Evolutionary conservation across 1,140 invertebrate genomes (phyloP), one percentile per base, ranked within the genome.

Genomic region (Zophobas atratus): DNA sequence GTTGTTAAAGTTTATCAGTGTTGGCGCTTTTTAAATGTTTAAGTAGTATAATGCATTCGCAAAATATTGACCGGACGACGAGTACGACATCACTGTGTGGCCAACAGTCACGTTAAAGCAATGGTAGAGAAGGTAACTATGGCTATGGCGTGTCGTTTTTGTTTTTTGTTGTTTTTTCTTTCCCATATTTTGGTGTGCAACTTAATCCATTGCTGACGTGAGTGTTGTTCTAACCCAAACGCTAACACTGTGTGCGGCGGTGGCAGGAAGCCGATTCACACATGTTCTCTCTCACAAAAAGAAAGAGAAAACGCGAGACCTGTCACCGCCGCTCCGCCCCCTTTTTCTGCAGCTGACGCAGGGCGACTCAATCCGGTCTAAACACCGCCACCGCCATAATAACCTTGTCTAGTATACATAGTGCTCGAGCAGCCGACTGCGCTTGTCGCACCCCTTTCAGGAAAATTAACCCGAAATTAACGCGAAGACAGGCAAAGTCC

Each of bases 161-260:
- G 60, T 43, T 74, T 83, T 81, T 79, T 70, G 73, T 72, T 80
- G 74, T 82, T 80, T 49, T 77, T 38, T 79, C 78, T 70, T 83
- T 80, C 33, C 76, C 77, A 72, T 79, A 32, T 77, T 76, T 76
- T 51, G 49, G 35, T 77, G 76, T 81, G 79, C 80, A 67, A 46
- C 80, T 79, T 84, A 84, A 84, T 83, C 83, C 83, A 84, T 84
- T 84, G 83, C 83, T 84, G 80, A 83, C 83, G 83, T 84, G 83
- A 84, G 82, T 84, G 83, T 84, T 84, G 82, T 81, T 81, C 56
- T 73, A 56, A 67, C 60, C 60, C 33, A 41, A 67, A 41, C 39
- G 60, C 60, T 67, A 67, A 67, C 60, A 67, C 39, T 67, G 5
- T 41, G 38, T 43, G 60, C 20, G 20, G 20, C 20, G 20, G 20